Percentiles rank a stretch among this genome's conserved stretches.
Evolutionary conservation across 2,797 vertebrate species (phyloP).

Genomic region (Jordanella pulchra): DNA sequence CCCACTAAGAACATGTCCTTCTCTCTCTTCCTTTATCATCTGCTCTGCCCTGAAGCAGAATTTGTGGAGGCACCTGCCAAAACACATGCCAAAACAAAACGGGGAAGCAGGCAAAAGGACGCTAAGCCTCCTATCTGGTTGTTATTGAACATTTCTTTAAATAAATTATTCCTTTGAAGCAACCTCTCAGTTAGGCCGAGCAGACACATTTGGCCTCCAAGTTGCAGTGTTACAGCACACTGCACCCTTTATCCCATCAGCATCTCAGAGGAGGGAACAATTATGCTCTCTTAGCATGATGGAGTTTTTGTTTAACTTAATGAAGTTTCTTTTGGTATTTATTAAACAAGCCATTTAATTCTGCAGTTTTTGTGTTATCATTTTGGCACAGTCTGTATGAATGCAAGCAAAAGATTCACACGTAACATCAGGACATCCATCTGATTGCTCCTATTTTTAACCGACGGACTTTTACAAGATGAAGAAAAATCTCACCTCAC

Average conservation of each 20-base stretch:
- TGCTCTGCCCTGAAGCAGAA: slow-evolving; percentile 40
- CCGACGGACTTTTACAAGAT: neutral
- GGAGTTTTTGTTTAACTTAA: slow-evolving; percentile 31
- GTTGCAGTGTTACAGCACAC: slow-evolving; percentile 6
- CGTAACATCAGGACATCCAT: slow-evolving; percentile 15
- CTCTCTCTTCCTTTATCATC: slow-evolving; percentile 45
- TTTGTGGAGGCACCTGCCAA: slow-evolving; percentile 49
- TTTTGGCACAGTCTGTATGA: slow-evolving; percentile 18
- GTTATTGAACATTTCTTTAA: slow-evolving; percentile 47
- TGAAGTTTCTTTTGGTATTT: slow-evolving; percentile 35
- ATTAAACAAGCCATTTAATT: slow-evolving; percentile 39
- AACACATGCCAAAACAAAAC: slow-evolving; percentile 51
- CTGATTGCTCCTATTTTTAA: neutral
- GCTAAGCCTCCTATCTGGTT: slow-evolving; percentile 52
- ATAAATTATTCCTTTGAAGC: slow-evolving; percentile 43
- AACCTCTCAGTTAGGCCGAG: slow-evolving; percentile 47
- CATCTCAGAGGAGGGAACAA: slow-evolving; percentile 22
- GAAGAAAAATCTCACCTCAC: slow-evolving; percentile 19
- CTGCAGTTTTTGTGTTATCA: slow-evolving; percentile 34
- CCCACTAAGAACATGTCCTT: slow-evolving; percentile 23
- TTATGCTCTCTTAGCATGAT: slow-evolving; percentile 22
- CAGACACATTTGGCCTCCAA: slow-evolving; percentile 21
- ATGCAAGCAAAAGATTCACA: slow-evolving; percentile 15
- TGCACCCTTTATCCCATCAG: slow-evolving; percentile 25
- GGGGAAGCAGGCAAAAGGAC: slow-evolving; percentile 27